Conservation (phyloP, 2,113 vertebrate genomes). For the Sinosuthora webbiana region DNA sequence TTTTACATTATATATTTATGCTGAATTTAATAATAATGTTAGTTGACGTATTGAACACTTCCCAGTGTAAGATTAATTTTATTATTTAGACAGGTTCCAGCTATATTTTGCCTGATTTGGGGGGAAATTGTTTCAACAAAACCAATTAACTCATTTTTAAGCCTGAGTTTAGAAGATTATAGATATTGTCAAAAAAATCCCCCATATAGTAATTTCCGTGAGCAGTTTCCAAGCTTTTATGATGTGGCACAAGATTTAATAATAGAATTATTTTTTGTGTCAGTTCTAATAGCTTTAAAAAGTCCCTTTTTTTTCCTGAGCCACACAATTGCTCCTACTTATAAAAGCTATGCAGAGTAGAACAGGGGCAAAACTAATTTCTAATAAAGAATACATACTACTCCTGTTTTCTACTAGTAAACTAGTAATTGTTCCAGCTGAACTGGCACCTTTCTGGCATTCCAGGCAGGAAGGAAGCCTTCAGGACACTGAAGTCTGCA, state of each 20-base stretch:
- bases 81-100: neutral
- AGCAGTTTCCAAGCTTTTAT: neutral
- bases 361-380: neutral
- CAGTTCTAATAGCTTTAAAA: neutral
- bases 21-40: neutral
- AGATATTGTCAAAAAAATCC: neutral
- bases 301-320: neutral
- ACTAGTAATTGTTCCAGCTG: neutral
- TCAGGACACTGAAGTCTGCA: neutral
- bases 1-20: neutral
- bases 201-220: neutral
- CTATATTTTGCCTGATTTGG: neutral
- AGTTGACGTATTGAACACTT: neutral
- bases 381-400: neutral
- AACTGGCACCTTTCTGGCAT: neutral
- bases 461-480: neutral
- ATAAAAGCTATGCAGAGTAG: neutral
- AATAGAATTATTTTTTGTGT: neutral
- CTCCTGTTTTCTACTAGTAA: neutral
- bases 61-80: neutral
- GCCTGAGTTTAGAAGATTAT: neutral
- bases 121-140: neutral
- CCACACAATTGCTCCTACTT: neutral
- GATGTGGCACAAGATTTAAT: neutral
- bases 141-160: neutral